Evolutionary conservation across 2,797 vertebrate species (phyloP), one percentile per base, ranked within the genome.

Genomic region (Propithecus deckenii): DNA sequence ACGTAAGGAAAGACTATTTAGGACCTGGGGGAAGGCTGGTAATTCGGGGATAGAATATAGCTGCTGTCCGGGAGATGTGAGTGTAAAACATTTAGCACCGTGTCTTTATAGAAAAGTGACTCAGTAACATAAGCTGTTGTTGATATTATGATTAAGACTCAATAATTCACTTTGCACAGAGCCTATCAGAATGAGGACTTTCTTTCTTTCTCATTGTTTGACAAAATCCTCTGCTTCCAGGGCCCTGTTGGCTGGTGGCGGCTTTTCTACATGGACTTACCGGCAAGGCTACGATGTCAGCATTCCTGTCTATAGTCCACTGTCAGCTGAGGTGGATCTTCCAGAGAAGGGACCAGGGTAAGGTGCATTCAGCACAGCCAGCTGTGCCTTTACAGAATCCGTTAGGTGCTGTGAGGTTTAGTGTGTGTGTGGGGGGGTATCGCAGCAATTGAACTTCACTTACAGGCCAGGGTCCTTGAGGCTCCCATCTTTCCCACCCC

Each of bases 191-290:
- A 65, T 3, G 11, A 41, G 59, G 65, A 57, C n/a, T 17, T 52
- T 74, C 18, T 48, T 74, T 80, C 55, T 75, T 74, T 72, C 84
- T 88, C 61, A 52, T 11, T 3, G 0, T 91, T 1, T 5, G 80
- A 74, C 90, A 10, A n/a, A 84, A 67, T 48, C 57, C 50, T 84
- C 96, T 98, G 18, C 94, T 99, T 98, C 93, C 98, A 99, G 99
- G 98, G 99, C 99, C 5, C 98, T 99, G 52, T 98, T 99, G 97
- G 99, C 99, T 92, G 99, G 99, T 55, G 99, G 99, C 12, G 99
- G 99, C 86, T 99, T 99, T 95, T 99, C 99, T 75, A 99, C 99
- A 0, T 99, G 99, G 99, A 99, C 99, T 25, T 99, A 99, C 98
- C 99, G 99, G 95, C 99, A 99, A 98, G 99, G 99, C 96, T 99